Evolutionary conservation across 2,113 vertebrate species (phyloP).

Genomic region (Psettodes erumei): DNA sequence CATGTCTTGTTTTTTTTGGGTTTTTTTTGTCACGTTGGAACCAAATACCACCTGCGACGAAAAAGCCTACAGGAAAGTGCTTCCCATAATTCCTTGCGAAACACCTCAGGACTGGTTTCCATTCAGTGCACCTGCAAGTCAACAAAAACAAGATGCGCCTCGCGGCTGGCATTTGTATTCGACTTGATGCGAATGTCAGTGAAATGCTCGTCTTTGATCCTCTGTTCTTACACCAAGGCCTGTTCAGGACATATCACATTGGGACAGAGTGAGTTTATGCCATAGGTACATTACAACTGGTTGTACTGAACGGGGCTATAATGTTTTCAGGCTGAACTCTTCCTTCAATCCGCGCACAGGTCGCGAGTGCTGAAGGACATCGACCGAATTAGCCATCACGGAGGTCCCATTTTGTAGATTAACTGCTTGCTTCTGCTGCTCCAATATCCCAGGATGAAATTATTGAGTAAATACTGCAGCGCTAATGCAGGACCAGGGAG

Average conservation of each 20-base stretch:
- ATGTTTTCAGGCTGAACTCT: conserved; percentile 5
- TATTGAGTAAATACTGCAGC: conserved; percentile 59
- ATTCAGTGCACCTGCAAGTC: background rate
- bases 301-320: background rate
- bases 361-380: conserved; percentile 43
- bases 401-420: conserved; percentile 62
- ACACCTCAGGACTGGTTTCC: background rate
- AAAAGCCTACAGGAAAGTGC: no score
- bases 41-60: no score
- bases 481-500: conserved; percentile 58
- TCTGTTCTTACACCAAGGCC: background rate
- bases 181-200: background rate
- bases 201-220: background rate
- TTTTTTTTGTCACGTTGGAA: no score
- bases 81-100: background rate
- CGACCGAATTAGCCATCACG: conserved; percentile 46
- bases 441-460: conserved; percentile 52
- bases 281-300: background rate
- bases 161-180: background rate
- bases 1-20: background rate
- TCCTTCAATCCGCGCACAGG: conserved; percentile 38
- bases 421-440: conserved; percentile 53
- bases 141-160: background rate
- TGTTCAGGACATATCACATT: conserved; percentile 3
- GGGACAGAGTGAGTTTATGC: no score